Evolutionary conservation across 23 tunicate genomes (phyloP).

Genomic region (Styela clava): DNA sequence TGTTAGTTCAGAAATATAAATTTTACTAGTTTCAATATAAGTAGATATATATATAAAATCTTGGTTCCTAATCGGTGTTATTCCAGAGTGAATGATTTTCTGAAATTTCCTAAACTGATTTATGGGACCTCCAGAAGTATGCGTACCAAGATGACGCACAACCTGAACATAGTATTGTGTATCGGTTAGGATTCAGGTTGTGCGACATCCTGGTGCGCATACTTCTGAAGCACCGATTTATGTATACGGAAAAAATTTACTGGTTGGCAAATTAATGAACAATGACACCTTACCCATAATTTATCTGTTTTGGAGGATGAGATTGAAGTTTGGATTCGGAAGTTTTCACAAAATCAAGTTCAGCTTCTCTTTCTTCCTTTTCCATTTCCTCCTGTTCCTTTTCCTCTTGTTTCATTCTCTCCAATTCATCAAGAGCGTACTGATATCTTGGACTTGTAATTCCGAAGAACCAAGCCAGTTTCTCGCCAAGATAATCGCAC

Average conservation of each 20-base stretch:
- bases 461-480: slow-evolving; percentile 87
- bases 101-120: no score
- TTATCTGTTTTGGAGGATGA: background rate
- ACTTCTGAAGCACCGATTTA: no score
- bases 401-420: slow-evolving; percentile 51
- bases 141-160: no score
- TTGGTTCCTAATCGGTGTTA: no score
- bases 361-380: slow-evolving; percentile 73
- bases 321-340: background rate
- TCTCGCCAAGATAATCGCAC: slow-evolving; percentile 91
- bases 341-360: slow-evolving; percentile 4
- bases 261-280: slow-evolving; percentile 3
- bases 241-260: slow-evolving; percentile 5
- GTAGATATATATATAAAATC: no score
- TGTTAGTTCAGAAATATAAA: no score
- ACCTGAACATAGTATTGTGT: background rate
- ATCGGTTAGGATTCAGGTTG: background rate
- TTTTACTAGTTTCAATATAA: no score
- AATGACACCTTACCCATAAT: no score
- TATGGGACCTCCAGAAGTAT: no score
- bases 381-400: slow-evolving; percentile 47
- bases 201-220: no score
- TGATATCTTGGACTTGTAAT: slow-evolving; percentile 80
- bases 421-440: slow-evolving; percentile 50
- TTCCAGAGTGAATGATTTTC: no score